These are phyloP conservation scores for Eurosta solidaginis DNA, from an alignment of 1,140 invertebrate species.

Conservation along the genomic window DNA sequence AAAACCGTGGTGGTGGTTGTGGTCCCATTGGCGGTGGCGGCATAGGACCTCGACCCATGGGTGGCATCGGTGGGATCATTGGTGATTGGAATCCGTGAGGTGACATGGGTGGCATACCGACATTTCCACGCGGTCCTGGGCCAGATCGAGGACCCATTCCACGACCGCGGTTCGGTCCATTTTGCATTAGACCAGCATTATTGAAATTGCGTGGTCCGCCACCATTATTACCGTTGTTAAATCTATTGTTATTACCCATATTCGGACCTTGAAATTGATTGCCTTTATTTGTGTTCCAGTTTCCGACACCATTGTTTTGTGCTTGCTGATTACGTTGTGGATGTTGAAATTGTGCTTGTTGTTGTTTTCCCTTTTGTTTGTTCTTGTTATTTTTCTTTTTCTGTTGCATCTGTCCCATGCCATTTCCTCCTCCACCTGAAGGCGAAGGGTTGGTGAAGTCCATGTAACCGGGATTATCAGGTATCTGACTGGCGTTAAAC, in stretches of 20 bases:
- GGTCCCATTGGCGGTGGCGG: slow-evolving; percentile 36
- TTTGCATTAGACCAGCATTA: slow-evolving; percentile 40
- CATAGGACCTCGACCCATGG: slow-evolving; percentile 37
- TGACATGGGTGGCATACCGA: slow-evolving; percentile 38
- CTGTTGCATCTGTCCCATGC: not conserved
- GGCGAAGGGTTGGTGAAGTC: slow-evolving; percentile 52
- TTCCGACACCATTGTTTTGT: slow-evolving; percentile 21
- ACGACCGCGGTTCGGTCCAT: slow-evolving; percentile 26
- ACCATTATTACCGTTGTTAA: slow-evolving; percentile 35
- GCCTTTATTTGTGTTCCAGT: slow-evolving; percentile 33
- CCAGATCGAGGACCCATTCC: slow-evolving; percentile 40
- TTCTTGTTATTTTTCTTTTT: slow-evolving; percentile 43
- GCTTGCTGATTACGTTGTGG: slow-evolving; percentile 32
- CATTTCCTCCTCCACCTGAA: not conserved
- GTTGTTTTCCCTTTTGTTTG: slow-evolving; percentile 40
- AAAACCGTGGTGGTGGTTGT: slow-evolving; percentile 36
- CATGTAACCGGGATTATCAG: slow-evolving; percentile 56
- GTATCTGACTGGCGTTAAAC: slow-evolving; percentile 50
- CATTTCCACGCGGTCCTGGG: slow-evolving; percentile 37
- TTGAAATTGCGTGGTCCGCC: slow-evolving; percentile 31
- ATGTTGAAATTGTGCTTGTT: slow-evolving; percentile 34
- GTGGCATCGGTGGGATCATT: slow-evolving; percentile 44
- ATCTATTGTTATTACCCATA: not conserved
- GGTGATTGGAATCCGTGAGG: slow-evolving; percentile 38
- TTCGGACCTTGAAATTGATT: not conserved